Evolutionary conservation across 2,888 invertebrate genomes (phyloP), one percentile per base, ranked within the genome.

Genomic region (Trichacis sp.): DNA sequence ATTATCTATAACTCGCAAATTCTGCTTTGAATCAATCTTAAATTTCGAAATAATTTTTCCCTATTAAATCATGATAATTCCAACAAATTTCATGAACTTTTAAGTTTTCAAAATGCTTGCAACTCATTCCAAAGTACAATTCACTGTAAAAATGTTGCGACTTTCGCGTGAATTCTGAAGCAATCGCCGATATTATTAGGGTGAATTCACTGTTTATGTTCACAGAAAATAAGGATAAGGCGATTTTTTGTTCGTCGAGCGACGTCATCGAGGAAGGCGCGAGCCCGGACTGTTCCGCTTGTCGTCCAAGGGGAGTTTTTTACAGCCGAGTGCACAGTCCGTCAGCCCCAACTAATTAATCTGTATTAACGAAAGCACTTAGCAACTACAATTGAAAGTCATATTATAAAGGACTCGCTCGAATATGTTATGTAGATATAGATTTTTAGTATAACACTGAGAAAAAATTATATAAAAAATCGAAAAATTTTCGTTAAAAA

Each of bases 251-350:
- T 56, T 62, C 67, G 75, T 76, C 72, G 53, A 73, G 60, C 63
- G 77, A 76, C 36, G 63, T 68, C 61, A 47, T 71, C 61, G 36
- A 51, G 36, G 79, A 79, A 58, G 74, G 79, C 55, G 58, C 75
- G 53, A 71, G 73, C 33, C 70, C 77, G 42, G 78, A 82, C 63
- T 82, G 81, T 64, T 77, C 81, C 33, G 81, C 81, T 48, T 82
- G 82, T 65, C 77, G 77, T 68, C 80, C 80, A 19, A 75, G 78
- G 60, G 77, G 75, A 54, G 75, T 81, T 61, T 82, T 81, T 69
- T 81, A 81, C 66, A 72, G 78, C 29, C 79, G 75, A 66, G 74
- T 81, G 64, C 77, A 81, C 71, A 81, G 77, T 74, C 80, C 82
- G 61, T 76, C 80, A 40, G 78, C 79, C 36, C 68, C 81, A 17